A percentile compares a stretch with the other conserved stretches of the same genome.
phyloP scores from a whole-genome alignment of 2,113 vertebrate species.

The Tyto alba region DNA sequence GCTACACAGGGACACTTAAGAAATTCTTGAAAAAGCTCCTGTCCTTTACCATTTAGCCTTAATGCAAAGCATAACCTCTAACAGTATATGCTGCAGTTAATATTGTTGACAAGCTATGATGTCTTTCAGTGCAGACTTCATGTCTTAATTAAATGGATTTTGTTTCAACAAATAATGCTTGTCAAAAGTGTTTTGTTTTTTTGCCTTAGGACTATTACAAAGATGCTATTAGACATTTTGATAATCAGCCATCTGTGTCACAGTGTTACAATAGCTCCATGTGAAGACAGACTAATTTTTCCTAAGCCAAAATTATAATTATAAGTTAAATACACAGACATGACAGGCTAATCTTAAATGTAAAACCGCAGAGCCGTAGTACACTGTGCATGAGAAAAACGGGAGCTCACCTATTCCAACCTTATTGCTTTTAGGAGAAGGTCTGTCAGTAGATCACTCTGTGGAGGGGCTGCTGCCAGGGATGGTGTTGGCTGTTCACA shows the following conservation, averaged over 20 bases:
- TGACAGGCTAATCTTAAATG: not conserved
- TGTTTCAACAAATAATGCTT: conserved; percentile 50
- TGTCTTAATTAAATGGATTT: conserved; percentile 57
- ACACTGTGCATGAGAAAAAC: not conserved
- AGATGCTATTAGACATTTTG: conserved; percentile 29
- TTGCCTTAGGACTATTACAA: conserved; percentile 26
- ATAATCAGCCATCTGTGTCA: conserved; percentile 56
- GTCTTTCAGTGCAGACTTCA: conserved; percentile 13
- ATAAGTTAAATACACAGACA: not conserved
- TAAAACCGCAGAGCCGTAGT: accelerated
- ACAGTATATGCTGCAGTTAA: not conserved
- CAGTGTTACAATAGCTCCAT: not conserved
- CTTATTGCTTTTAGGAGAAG: not conserved
- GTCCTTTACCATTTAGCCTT: not conserved
- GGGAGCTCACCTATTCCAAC: not conserved
- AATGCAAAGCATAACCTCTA: not conserved
- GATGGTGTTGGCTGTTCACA: accelerated
- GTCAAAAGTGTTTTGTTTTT: conserved; percentile 4
- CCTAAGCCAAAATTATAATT: not conserved
- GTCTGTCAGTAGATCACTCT: no score
- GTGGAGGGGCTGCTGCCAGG: not conserved
- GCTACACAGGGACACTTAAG: not conserved
- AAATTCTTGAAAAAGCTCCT: not conserved
- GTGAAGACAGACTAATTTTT: not conserved
- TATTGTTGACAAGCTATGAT: conserved; percentile 8